These are phyloP conservation scores for Sylvia borin DNA, from an alignment of 2,797 vertebrate species.

Conservation along the genomic window DNA sequence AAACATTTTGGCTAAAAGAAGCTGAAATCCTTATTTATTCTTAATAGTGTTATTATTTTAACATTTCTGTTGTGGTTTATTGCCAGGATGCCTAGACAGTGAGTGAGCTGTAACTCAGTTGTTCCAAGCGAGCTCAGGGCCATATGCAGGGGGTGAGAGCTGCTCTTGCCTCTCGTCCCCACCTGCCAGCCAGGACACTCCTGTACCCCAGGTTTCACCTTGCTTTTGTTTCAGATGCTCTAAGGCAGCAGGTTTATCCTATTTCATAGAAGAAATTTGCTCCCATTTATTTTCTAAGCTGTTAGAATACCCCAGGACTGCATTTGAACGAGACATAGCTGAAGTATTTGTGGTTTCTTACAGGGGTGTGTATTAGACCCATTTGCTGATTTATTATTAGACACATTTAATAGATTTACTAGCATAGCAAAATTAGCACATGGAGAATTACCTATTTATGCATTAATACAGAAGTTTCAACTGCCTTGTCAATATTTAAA, in stretches of 20 bases:
- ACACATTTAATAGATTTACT: not conserved
- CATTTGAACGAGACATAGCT: not conserved
- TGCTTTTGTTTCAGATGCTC: not conserved
- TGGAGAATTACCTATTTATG: not conserved
- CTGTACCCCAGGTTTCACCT: not conserved
- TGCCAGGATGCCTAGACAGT: constrained; percentile 30
- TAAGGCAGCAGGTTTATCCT: not conserved
- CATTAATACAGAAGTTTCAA: not conserved
- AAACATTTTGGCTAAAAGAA: constrained; percentile 24
- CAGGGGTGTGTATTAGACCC: not conserved
- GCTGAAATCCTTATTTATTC: not conserved
- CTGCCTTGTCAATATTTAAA: not conserved
- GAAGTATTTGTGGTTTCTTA: constrained; percentile 3
- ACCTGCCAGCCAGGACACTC: not conserved
- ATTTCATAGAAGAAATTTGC: not conserved
- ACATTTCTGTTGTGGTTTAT: constrained; percentile 45
- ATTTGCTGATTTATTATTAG: not conserved
- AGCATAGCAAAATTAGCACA: not conserved
- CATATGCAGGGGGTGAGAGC: not conserved
- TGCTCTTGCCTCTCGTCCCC: not conserved
- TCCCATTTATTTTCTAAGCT: not conserved
- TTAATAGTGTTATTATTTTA: constrained; percentile 43
- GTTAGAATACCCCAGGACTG: not conserved
- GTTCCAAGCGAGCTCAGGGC: accelerated
- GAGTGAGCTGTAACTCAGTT: not conserved